Conservation (phyloP, 2,888 invertebrate genomes). For the Brenthis hecate region DNA sequence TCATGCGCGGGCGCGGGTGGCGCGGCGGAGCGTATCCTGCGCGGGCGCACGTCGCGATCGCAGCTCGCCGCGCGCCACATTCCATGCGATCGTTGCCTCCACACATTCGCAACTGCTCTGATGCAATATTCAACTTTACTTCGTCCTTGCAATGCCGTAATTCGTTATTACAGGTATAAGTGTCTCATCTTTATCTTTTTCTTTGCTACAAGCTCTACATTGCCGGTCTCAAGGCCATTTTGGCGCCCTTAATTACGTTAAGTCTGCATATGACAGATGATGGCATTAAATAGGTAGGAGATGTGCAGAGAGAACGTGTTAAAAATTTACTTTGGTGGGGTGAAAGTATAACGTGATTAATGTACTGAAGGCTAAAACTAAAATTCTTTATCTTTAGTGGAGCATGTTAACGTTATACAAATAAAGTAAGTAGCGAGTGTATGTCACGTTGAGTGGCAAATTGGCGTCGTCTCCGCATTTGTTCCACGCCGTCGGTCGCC, state of each 20-base stretch:
- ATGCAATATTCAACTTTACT: conserved; percentile 82
- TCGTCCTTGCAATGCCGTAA: conserved; percentile 83
- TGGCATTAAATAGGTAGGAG: conserved; percentile 54
- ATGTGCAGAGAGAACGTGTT: conserved; percentile 38
- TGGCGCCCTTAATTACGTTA: conserved; percentile 67
- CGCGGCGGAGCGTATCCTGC: conserved; percentile 46
- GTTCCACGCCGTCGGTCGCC: conserved; percentile 53
- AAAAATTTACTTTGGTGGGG: conserved; percentile 32
- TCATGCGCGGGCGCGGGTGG: conserved; percentile 53
- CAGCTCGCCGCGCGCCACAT: conserved; percentile 61
- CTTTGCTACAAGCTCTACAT: conserved; percentile 58
- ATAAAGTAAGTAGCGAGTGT: conserved; percentile 64
- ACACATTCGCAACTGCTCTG: conserved; percentile 70
- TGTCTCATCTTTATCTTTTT: conserved; percentile 75
- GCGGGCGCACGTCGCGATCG: conserved; percentile 45
- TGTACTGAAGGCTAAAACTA: conserved; percentile 51
- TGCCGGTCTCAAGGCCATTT: conserved; percentile 68
- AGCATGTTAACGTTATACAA: conserved; percentile 68
- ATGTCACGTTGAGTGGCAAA: conserved; percentile 71
- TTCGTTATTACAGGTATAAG: conserved; percentile 79
- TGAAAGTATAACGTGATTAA: not conserved
- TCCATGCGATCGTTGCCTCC: conserved; percentile 78
- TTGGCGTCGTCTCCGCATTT: conserved; percentile 70
- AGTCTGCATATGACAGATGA: conserved; percentile 56
- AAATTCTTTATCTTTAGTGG: conserved; percentile 55